Percentiles rank a stretch among this genome's conserved stretches.
Evolutionary conservation across 1,140 invertebrate genomes (phyloP).

Genomic region (Calycopis cecrops): DNA sequence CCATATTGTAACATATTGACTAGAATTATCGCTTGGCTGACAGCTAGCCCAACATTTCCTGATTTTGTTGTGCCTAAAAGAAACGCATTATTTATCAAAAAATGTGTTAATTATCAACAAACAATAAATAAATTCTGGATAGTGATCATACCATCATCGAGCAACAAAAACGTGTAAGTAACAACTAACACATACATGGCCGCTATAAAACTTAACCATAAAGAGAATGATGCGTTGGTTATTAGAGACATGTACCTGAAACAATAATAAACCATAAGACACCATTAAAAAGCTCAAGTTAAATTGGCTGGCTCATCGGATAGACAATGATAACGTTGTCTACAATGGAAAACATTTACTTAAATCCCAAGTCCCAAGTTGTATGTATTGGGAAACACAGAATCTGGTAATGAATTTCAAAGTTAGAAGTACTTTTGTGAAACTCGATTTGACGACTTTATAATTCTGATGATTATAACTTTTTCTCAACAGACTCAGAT

Average conservation of each 20-base stretch:
- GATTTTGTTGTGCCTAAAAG: conserved; percentile 61
- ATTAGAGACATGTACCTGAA: conserved; percentile 83
- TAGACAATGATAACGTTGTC: no score
- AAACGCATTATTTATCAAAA: neutral
- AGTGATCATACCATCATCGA: conserved; percentile 65
- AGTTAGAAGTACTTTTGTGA: no score
- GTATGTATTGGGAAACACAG: no score
- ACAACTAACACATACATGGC: conserved; percentile 80
- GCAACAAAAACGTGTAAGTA: conserved; percentile 83
- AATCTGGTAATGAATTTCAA: no score
- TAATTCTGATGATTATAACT: no score
- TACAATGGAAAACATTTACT: no score
- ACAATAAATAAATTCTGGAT: neutral
- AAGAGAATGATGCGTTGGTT: conserved; percentile 85
- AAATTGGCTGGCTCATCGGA: no score
- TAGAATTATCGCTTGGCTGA: conserved; percentile 87
- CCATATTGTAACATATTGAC: conserved; percentile 92
- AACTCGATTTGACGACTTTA: no score
- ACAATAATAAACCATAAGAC: neutral
- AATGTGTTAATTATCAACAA: neutral
- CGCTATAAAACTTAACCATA: conserved; percentile 87
- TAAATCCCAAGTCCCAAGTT: no score
- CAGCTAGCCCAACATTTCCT: conserved; percentile 86
- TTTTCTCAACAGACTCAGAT: no score
- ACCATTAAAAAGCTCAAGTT: no score